phyloP scores from a whole-genome alignment of 2,113 vertebrate genomes.

The Vicugna pacos region DNA sequence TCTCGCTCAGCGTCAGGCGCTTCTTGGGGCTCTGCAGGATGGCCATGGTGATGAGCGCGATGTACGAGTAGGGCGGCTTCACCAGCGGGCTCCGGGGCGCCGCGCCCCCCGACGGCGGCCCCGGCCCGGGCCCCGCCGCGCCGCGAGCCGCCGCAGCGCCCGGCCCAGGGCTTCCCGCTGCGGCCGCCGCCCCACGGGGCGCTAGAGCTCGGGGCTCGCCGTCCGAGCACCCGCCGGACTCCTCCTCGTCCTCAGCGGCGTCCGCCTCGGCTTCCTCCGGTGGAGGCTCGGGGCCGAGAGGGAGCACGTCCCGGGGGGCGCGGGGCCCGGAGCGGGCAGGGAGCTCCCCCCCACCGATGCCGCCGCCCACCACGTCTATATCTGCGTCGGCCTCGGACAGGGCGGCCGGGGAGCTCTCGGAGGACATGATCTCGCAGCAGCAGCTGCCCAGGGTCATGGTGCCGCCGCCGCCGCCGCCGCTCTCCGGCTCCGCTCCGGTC shows the following conservation, averaged over 20 bases:
- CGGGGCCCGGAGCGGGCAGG: constrained; percentile 78
- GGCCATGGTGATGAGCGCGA: constrained; percentile 98
- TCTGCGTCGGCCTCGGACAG: constrained; percentile 92
- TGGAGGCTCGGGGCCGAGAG: constrained; percentile 81
- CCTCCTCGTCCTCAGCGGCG: constrained; percentile 91
- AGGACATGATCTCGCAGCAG: constrained; percentile 87
- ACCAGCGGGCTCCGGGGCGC: constrained; percentile 90
- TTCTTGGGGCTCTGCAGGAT: constrained; percentile 98
- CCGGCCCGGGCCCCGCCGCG: constrained; percentile 72
- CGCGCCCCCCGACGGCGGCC: constrained; percentile 80
- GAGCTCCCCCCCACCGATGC: constrained; percentile 76
- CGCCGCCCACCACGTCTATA: constrained; percentile 96
- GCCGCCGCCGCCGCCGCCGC: constrained; percentile 82
- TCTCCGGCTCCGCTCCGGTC: constrained; percentile 82
- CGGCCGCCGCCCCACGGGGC: constrained; percentile 75
- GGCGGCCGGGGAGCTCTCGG: constrained; percentile 86
- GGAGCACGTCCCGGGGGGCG: constrained; percentile 82
- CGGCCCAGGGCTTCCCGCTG: constrained; percentile 86
- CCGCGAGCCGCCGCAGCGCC: constrained; percentile 82
- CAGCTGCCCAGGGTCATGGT: constrained; percentile 85
- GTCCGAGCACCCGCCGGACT: constrained; percentile 83
- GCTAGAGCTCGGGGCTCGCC: constrained; percentile 77
- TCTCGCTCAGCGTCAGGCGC: constrained; percentile 95
- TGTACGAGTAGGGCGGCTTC: constrained; percentile 97
- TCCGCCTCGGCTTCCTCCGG: constrained; percentile 85